Evolutionary conservation across 1,140 invertebrate species (phyloP).

Genomic region (Drosophila ambigua): DNA sequence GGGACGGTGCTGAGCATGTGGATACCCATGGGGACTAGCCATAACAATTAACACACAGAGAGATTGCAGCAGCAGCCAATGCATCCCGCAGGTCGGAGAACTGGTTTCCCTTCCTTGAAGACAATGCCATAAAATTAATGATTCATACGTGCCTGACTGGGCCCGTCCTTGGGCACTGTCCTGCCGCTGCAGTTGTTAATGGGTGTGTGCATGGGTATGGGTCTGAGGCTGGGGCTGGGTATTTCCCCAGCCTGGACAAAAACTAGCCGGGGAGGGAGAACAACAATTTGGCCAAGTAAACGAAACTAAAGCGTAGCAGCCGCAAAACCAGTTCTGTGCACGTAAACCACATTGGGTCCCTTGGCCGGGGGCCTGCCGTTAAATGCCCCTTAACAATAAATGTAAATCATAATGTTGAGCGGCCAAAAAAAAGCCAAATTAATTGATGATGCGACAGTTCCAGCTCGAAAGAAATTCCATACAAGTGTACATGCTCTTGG

Average conservation of each 20-base stretch:
- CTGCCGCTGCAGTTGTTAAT: conserved; percentile 22
- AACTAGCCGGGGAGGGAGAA: conserved; percentile 8
- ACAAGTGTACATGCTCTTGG: background rate
- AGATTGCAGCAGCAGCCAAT: too few relatives aligned
- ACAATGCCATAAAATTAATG: conserved; percentile 49
- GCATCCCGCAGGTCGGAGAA: background rate
- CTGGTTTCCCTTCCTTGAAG: conserved; percentile 11
- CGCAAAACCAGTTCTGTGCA: conserved; percentile 43
- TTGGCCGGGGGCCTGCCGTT: background rate
- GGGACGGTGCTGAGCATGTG: background rate
- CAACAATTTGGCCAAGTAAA: conserved; percentile 43
- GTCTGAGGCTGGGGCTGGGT: conserved; percentile 22
- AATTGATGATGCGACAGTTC: conserved; percentile 42
- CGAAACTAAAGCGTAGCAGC: conserved; percentile 18
- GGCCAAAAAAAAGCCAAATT: conserved; percentile 9
- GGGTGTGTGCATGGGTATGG: conserved; percentile 6
- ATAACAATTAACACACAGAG: too few relatives aligned
- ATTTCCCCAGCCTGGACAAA: conserved; percentile 31
- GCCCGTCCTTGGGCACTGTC: conserved; percentile 42
- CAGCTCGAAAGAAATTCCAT: conserved; percentile 1
- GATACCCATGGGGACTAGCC: too few relatives aligned
- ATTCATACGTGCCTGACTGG: conserved; percentile 33
- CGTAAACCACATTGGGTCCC: conserved; percentile 30
- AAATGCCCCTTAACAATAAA: conserved; percentile 30
- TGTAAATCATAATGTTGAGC: conserved; percentile 50